These are phyloP conservation scores for Nasua narica DNA, from an alignment of 2,797 vertebrate species.

Conservation along the genomic window DNA sequence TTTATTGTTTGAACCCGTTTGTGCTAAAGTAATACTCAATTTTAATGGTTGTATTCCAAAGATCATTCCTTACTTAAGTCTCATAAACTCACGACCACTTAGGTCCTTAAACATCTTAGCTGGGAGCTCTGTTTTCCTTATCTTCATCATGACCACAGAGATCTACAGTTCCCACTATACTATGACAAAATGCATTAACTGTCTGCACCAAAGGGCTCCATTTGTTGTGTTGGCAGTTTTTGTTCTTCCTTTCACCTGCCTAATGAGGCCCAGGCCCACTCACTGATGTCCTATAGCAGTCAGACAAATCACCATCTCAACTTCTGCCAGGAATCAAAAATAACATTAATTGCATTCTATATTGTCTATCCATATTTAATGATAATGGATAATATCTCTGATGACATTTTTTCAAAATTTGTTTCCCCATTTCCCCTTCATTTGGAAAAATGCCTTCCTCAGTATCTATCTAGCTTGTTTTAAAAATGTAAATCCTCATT, in stretches of 20 bases:
- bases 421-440: constrained; percentile 58
- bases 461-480: not conserved
- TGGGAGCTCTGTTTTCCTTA: not conserved
- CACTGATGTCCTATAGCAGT: constrained; percentile 1
- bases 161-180: not conserved
- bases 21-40: not conserved
- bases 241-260: not conserved
- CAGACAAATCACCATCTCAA: constrained; percentile 52
- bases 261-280: constrained; percentile 17
- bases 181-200: constrained; percentile 12
- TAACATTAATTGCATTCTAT: constrained; percentile 68
- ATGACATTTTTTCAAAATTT: constrained; percentile 61
- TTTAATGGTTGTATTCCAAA: not conserved
- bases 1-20: not conserved
- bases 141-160: not conserved
- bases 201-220: not conserved
- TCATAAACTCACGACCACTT: not conserved
- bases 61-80: not conserved
- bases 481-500: constrained; percentile 23
- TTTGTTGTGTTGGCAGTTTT: constrained; percentile 36
- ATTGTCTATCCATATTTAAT: constrained; percentile 76
- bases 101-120: not conserved
- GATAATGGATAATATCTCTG: constrained; percentile 70
- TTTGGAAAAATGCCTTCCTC: constrained; percentile 63
- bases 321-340: constrained; percentile 75